Evolutionary conservation across 2,888 invertebrate species (phyloP), one percentile per base, ranked within the genome.

Genomic region (Melipona bicolor): DNA sequence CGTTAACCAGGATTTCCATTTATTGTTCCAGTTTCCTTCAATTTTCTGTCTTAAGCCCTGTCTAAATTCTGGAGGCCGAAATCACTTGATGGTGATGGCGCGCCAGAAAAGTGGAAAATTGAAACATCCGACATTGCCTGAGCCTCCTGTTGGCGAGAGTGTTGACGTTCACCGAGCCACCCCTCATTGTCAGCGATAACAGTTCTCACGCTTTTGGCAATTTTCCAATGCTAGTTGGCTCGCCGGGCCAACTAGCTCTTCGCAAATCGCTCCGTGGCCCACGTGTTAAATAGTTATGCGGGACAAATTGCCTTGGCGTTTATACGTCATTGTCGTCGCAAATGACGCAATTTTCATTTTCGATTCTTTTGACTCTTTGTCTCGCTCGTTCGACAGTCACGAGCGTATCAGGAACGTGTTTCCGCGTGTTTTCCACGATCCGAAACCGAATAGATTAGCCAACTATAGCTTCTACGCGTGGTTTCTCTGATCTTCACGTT

Each of bases 161-260:
- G 85, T 86, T 86, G 85, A 86, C 85, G 77, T 86, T 86, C 77
- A 79, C 81, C 85, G 19, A 67, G 52, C 79, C 76, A 56, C 54
- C 78, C 72, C 77, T 84, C 77, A 84, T 84, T 85, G 85, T 86
- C 81, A 81, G 77, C 78, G 85, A 81, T 81, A 85, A 81, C 81
- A 52, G 75, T 74, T 78, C 85, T 73, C 85, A 69, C 79, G 81
- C 85, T 86, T 85, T 85, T 86, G 85, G 85, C 85, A 85, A 50
- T 86, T 79, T 69, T 85, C 85, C 85, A 86, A 62, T 43, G 36
- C 61, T 24, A 59, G 81, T 54, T 68, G 72, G 65, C 27, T 24
- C 6, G 19, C 21, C 61, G 9, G 24, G 54, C 72, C 70, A 61
- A 24, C 75, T 71, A 61, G 71, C 67, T 70, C 70, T 71, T 80